Percentiles rank a stretch among this genome's conserved stretches.
Evolutionary conservation across 2,888 invertebrate genomes (phyloP).

Genomic region (Aphodius granarius): DNA sequence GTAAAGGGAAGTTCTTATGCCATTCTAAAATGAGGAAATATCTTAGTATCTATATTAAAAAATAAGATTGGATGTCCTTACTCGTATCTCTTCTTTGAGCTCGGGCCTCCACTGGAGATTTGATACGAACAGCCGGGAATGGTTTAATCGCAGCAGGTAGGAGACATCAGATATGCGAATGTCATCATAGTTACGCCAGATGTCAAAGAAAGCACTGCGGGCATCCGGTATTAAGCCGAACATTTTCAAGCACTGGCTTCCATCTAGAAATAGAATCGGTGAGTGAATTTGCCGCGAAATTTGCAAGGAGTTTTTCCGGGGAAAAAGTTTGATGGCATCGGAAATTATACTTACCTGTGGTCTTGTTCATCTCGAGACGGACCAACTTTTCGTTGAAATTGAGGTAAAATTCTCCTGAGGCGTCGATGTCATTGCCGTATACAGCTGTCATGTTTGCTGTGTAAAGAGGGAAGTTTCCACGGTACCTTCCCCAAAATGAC

Average conservation of each 20-base stretch:
- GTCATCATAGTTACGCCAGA: conserved; percentile 83
- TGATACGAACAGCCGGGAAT: conserved; percentile 79
- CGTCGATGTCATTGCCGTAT: conserved; percentile 61
- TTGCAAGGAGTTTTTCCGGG: not conserved
- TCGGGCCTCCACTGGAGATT: conserved; percentile 80
- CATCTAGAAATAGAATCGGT: conserved; percentile 54
- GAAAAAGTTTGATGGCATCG: conserved; percentile 21
- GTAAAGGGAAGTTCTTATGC: conserved; percentile 23
- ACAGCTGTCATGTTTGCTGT: conserved; percentile 61
- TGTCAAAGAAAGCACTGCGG: conserved; percentile 72
- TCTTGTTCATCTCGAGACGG: conserved; percentile 70
- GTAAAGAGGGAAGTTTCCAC: conserved; percentile 57
- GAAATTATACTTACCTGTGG: conserved; percentile 56
- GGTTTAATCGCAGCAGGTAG: conserved; percentile 80
- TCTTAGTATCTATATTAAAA: conserved; percentile 10
- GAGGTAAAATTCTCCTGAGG: conserved; percentile 62
- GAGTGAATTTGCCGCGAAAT: not conserved
- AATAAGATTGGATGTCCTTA: conserved; percentile 37
- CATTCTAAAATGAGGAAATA: conserved; percentile 22
- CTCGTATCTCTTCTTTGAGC: conserved; percentile 64
- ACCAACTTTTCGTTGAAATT: conserved; percentile 62
- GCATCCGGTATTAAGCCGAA: conserved; percentile 77
- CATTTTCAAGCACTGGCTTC: conserved; percentile 68
- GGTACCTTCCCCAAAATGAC: conserved; percentile 59
- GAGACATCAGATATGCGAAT: conserved; percentile 75